Evolutionary conservation across 2,888 invertebrate genomes (phyloP), one percentile per base, ranked within the genome.

Genomic region (Nephrotoma guestfalica): DNA sequence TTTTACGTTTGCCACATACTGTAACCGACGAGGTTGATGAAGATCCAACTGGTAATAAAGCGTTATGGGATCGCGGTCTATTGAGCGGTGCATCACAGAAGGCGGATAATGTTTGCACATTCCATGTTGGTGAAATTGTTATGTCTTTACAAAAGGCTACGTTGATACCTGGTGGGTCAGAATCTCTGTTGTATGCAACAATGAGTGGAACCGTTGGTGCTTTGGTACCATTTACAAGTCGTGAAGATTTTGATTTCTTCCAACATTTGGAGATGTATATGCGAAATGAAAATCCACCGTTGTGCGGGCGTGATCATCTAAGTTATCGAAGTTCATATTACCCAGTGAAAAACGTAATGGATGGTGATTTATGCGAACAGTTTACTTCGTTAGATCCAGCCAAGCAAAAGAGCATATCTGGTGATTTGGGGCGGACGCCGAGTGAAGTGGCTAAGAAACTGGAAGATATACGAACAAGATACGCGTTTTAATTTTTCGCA

Each of bases 251-350:
- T 89, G 99, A 99, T 91, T 99, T 99, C 91, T 99, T 99, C 93
- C 99, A 99, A 90, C 98, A 99, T 92, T 93, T 99, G 88, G 99
- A 99, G 92, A 99, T 99, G 99, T 99, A 99, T 91, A 98, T 99
- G 98, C 93, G 99, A 86, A 97, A 98, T 88, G 99, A 99, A 91
- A 96, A 98, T 92, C 94, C 98, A 0, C 99, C 99, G 0, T 92
- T 99, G 0, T 98, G 99, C 92, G 99, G 99, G 0, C 93, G 99
- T 30, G 99, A 99, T 92, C 99, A 99, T 91, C 93, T 99, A 42
- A 97, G 98, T 0, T 99, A 96, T 92, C 94, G 99, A 89, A 99
- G 99, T 87, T 98, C 98, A 90, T 99, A 99, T 92, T 99, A 97
- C 91, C 98, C 99, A 47, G 97, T 98, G 45, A 98, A 98, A 94